Evolutionary conservation across 2,113 vertebrate species (phyloP).

Genomic region (Labrus mixtus): DNA sequence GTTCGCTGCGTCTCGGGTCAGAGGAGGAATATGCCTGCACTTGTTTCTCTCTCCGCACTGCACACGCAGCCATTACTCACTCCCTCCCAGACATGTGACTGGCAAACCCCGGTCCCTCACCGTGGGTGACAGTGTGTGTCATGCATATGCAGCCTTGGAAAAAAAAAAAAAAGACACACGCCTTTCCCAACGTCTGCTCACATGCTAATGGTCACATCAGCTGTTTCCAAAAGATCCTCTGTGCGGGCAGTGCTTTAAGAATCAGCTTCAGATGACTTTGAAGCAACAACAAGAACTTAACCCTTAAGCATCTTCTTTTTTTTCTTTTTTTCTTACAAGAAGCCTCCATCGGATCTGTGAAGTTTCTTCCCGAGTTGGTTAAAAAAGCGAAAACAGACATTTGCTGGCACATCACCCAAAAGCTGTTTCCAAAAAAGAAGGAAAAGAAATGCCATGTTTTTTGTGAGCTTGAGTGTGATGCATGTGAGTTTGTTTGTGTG

Average conservation of each 20-base stretch:
- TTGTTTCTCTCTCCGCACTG: slow-evolving; percentile 51
- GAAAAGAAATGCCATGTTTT: neutral
- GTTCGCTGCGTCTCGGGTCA: slow-evolving; percentile 36
- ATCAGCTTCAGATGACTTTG: slow-evolving; percentile 11
- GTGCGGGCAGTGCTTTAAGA: slow-evolving; percentile 1
- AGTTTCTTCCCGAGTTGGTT: neutral
- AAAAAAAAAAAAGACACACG: neutral
- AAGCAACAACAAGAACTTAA: neutral
- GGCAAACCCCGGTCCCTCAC: slow-evolving; percentile 49
- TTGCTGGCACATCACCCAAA: slow-evolving; percentile 12
- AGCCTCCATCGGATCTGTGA: neutral
- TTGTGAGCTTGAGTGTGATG: slow-evolving; percentile 13
- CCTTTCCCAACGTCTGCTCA: slow-evolving; percentile 50
- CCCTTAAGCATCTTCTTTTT: neutral
- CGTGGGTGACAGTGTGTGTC: slow-evolving; percentile 53
- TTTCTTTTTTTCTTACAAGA: slow-evolving; percentile 18
- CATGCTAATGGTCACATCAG: slow-evolving; percentile 69
- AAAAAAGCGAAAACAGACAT: slow-evolving; percentile 26
- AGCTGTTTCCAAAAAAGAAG: neutral
- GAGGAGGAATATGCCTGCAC: slow-evolving; percentile 66
- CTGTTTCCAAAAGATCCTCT: slow-evolving; percentile 63
- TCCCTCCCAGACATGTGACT: slow-evolving; percentile 77
- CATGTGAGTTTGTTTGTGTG: slow-evolving; percentile 26
- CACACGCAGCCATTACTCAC: slow-evolving; percentile 72
- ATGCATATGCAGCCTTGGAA: slow-evolving; percentile 39